phyloP scores from a whole-genome alignment of 2,888 invertebrate genomes.

The Teleiodes luculella region DNA sequence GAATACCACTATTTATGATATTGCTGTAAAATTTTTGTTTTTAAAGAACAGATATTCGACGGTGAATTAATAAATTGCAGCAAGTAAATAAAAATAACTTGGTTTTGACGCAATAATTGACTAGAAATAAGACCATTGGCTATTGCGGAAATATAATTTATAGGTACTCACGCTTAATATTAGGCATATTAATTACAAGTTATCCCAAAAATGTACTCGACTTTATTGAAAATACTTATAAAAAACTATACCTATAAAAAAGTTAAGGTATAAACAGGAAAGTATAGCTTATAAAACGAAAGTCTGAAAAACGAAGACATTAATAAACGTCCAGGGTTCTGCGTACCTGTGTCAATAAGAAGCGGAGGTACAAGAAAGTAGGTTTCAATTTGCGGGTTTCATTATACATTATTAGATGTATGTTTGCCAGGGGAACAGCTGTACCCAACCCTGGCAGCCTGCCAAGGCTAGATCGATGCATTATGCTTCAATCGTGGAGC shows the following conservation, averaged over 20 bases:
- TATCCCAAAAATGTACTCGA: not conserved
- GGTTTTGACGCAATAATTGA: too few relatives aligned
- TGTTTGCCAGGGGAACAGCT: slow-evolving; percentile 41
- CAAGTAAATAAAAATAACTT: too few relatives aligned
- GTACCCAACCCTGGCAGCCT: slow-evolving; percentile 41
- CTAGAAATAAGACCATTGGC: too few relatives aligned
- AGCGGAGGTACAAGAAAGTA: slow-evolving; percentile 11
- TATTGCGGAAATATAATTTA: too few relatives aligned
- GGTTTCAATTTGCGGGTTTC: slow-evolving; percentile 45
- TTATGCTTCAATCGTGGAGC: slow-evolving; percentile 20
- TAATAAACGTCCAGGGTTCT: not conserved
- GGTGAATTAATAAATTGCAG: too few relatives aligned
- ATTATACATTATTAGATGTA: slow-evolving; percentile 55
- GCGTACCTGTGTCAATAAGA: not conserved
- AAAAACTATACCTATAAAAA: too few relatives aligned
- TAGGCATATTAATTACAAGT: too few relatives aligned
- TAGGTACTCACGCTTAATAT: too few relatives aligned
- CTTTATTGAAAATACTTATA: not conserved
- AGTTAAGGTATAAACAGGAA: not conserved
- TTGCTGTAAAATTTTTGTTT: too few relatives aligned
- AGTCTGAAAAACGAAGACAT: not conserved
- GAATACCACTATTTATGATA: too few relatives aligned
- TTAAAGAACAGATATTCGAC: too few relatives aligned
- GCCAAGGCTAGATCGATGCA: slow-evolving; percentile 36
- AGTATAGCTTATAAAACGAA: not conserved